These are phyloP conservation scores for Drosophila kurseongensis DNA, from an alignment of 1,140 invertebrate genomes.

Conservation along the genomic window DNA sequence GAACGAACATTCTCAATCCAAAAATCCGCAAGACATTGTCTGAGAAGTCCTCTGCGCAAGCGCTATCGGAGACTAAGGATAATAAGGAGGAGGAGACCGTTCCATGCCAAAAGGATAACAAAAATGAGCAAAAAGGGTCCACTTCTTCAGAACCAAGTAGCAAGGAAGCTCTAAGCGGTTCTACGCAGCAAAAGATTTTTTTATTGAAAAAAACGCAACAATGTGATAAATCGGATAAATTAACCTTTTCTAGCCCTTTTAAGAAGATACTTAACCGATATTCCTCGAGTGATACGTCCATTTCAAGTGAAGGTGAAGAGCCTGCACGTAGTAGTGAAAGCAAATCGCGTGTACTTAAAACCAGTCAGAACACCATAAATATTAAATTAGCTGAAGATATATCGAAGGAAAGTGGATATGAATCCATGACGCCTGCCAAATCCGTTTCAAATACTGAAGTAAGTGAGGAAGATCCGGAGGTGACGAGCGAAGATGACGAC, in stretches of 20 bases:
- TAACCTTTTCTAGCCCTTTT: slow-evolving; percentile 21
- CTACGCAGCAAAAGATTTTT: slow-evolving; percentile 35
- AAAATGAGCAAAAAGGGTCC: slow-evolving; percentile 2
- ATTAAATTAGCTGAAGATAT: slow-evolving; percentile 33
- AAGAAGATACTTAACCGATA: slow-evolving; percentile 52
- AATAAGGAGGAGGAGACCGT: neutral
- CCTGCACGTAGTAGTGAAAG: slow-evolving; percentile 44
- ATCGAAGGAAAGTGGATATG: slow-evolving; percentile 63
- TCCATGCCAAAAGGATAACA: neutral
- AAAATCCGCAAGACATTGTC: slow-evolving; percentile 59
- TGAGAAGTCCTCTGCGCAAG: slow-evolving; percentile 24
- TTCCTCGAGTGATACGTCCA: slow-evolving; percentile 77
- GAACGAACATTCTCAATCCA: slow-evolving; percentile 74
- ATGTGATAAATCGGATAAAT: slow-evolving; percentile 35
- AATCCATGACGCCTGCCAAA: slow-evolving; percentile 23
- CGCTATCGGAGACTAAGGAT: slow-evolving; percentile 16
- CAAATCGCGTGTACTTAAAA: slow-evolving; percentile 40
- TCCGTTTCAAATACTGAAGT: slow-evolving; percentile 26
- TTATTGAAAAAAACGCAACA: slow-evolving; percentile 40
- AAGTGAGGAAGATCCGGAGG: slow-evolving; percentile 58
- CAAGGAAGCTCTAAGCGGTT: slow-evolving; percentile 28
- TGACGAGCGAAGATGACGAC: slow-evolving; percentile 62
- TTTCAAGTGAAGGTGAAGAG: slow-evolving; percentile 77
- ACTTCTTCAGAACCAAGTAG: slow-evolving; percentile 15
- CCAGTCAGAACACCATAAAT: slow-evolving; percentile 34